Conservation (phyloP, 2,888 invertebrate genomes). For the Philonicus albiceps region DNA sequence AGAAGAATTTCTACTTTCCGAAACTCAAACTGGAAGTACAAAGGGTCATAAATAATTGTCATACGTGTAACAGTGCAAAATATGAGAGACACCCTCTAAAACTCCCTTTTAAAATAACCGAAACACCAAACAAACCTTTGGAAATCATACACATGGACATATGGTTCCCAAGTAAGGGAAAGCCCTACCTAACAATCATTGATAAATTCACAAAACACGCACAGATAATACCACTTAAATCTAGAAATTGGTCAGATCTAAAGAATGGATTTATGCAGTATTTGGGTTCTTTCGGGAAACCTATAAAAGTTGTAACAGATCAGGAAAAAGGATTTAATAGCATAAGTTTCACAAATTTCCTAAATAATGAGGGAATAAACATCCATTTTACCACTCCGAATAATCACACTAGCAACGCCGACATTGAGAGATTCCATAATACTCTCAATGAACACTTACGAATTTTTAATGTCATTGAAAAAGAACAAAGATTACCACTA, state of each 20-base stretch:
- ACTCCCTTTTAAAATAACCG: slow-evolving; percentile 34
- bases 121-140: slow-evolving; percentile 18
- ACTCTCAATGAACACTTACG: slow-evolving; percentile 20
- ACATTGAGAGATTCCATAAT: slow-evolving; percentile 27
- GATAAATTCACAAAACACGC: slow-evolving; percentile 43
- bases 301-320: slow-evolving; percentile 15
- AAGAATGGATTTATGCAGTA: slow-evolving; percentile 33
- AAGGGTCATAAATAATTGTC: slow-evolving; percentile 41
- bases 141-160: slow-evolving; percentile 38
- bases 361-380: slow-evolving; percentile 1
- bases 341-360: slow-evolving; percentile 9
- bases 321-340: not conserved
- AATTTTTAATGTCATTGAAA: not conserved
- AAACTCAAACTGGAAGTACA: slow-evolving; percentile 20
- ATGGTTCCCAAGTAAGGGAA: slow-evolving; percentile 15
- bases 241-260: slow-evolving; percentile 27
- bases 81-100: slow-evolving; percentile 41
- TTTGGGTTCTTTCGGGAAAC: slow-evolving; percentile 44
- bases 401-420: slow-evolving; percentile 6
- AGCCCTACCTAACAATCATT: not conserved
- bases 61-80: slow-evolving; percentile 33
- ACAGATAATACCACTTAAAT: slow-evolving; percentile 9
- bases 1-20: slow-evolving; percentile 25
- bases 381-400: slow-evolving; percentile 30
- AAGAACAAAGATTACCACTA: not conserved